phyloP scores from a whole-genome alignment of 2,888 invertebrate species.

The Teinopalpus imperialis region DNA sequence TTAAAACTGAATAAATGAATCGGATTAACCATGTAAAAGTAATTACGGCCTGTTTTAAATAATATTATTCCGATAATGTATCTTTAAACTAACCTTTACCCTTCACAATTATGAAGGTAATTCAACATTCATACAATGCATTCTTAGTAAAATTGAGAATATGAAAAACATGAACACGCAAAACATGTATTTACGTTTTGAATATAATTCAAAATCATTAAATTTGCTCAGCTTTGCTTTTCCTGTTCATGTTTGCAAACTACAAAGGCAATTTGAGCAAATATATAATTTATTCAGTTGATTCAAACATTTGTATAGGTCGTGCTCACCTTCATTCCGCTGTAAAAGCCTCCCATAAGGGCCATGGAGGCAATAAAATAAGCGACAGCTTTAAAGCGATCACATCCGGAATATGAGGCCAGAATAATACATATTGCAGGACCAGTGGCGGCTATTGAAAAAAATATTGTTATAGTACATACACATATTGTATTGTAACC shows the following conservation, averaged over 20 bases:
- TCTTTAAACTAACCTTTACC: no score
- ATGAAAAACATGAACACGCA: no score
- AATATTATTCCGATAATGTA: no score
- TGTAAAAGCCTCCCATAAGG: constrained; percentile 87
- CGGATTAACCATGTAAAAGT: no score
- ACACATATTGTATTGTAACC: no score
- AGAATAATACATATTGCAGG: constrained; percentile 84
- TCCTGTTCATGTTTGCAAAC: not conserved
- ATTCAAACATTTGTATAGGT: constrained; percentile 4
- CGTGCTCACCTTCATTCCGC: constrained; percentile 83
- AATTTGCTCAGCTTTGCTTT: not conserved
- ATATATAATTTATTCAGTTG: not conserved
- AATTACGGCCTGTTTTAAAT: no score
- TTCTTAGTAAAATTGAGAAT: no score
- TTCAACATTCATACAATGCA: no score
- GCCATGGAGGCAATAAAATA: constrained; percentile 85
- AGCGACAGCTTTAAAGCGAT: constrained; percentile 76
- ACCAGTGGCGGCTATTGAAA: constrained; percentile 80
- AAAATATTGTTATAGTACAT: not conserved
- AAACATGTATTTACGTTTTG: not conserved
- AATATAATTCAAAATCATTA: not conserved
- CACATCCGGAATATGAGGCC: constrained; percentile 84
- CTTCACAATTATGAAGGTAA: no score
- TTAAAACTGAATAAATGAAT: no score
- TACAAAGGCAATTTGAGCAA: not conserved